These are phyloP conservation scores for Lerista edwardsae DNA, from an alignment of 2,797 vertebrate genomes.

Conservation along the genomic window DNA sequence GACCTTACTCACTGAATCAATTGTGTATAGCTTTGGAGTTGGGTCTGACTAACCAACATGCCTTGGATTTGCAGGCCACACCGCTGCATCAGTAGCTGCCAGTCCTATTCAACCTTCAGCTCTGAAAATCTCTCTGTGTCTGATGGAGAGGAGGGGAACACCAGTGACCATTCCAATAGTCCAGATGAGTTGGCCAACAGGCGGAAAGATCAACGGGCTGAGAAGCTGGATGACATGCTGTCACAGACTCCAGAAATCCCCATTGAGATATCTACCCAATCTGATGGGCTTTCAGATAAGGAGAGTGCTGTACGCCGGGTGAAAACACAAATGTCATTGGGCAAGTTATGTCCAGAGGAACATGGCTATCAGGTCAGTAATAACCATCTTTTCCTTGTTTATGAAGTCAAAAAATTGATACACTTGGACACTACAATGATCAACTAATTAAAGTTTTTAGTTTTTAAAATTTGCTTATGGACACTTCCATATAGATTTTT, in stretches of 20 bases:
- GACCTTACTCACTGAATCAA: background rate
- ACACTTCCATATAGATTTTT: background rate
- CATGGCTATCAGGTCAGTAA: constrained; percentile 91
- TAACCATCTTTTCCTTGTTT: background rate
- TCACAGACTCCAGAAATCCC: constrained; percentile 96
- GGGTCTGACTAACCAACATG: constrained; percentile 2
- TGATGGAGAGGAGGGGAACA: constrained; percentile 98
- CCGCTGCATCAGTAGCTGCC: constrained; percentile 95
- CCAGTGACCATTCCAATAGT: constrained; percentile 96
- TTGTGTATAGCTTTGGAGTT: background rate
- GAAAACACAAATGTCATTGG: constrained; percentile 98
- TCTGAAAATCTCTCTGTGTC: constrained; percentile 98
- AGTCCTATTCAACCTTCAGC: constrained; percentile 98
- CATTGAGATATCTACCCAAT: constrained; percentile 97
- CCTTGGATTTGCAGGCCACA: constrained; percentile 83
- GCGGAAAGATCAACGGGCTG: constrained; percentile 85
- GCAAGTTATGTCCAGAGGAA: constrained; percentile 93
- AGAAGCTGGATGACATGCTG: constrained; percentile 89
- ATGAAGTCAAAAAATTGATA: background rate
- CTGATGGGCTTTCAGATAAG: constrained; percentile 96
- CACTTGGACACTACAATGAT: background rate
- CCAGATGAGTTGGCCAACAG: constrained; percentile 85
- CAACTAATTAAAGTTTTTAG: background rate
- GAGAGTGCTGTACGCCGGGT: constrained; percentile 96
- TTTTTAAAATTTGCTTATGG: background rate